phyloP scores from a whole-genome alignment of 2,888 invertebrate genomes.

The Bellardia bayeri region DNA sequence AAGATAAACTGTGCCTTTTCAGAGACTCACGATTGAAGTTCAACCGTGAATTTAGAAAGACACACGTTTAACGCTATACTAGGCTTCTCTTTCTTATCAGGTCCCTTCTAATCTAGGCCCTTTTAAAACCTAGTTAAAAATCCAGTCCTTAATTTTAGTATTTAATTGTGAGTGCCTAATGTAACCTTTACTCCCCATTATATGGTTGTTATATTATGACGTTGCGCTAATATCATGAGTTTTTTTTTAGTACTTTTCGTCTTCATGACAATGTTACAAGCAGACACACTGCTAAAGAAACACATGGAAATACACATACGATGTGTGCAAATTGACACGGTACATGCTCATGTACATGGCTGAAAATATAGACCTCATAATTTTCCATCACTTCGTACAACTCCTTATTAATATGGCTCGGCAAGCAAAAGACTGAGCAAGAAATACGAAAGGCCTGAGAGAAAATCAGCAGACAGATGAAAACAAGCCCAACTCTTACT shows the following conservation, averaged over 20 bases:
- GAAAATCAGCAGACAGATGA: neutral
- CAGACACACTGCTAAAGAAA: neutral
- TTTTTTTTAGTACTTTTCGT: constrained; percentile 14
- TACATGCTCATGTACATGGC: constrained; percentile 10
- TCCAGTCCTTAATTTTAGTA: neutral
- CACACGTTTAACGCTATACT: too few relatives aligned
- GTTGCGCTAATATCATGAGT: constrained; percentile 17
- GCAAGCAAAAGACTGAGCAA: neutral
- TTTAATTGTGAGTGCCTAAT: constrained; percentile 5
- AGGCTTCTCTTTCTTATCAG: neutral
- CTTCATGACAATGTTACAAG: constrained; percentile 3
- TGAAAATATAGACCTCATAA: constrained; percentile 38
- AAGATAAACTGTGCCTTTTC: too few relatives aligned
- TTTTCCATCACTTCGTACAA: neutral
- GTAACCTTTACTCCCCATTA: constrained; percentile 27
- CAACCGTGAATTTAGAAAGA: too few relatives aligned
- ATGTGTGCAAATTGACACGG: constrained; percentile 33
- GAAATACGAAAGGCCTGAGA: neutral
- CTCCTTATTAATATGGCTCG: neutral
- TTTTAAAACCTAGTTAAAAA: neutral
- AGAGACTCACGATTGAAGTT: too few relatives aligned
- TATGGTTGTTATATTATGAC: constrained; percentile 34
- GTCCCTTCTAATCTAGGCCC: neutral
- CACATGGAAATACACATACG: neutral
- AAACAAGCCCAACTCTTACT: constrained; percentile 9